These are phyloP conservation scores for Kryphioiulus occultus DNA, from an alignment of 2,888 invertebrate species.

Conservation along the genomic window DNA sequence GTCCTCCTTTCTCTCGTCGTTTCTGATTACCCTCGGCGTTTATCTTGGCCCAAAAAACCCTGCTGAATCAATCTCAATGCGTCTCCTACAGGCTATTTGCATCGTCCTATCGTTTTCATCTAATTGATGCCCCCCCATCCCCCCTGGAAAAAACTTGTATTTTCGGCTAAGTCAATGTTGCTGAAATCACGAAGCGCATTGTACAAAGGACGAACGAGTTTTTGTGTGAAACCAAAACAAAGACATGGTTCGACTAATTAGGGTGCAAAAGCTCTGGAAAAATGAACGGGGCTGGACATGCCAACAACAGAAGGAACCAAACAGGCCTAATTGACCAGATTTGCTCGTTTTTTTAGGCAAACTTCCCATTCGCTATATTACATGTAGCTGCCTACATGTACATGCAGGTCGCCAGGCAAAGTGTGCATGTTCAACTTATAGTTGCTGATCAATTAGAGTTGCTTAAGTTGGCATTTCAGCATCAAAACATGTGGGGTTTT, in stretches of 20 bases:
- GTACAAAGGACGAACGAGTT: not conserved
- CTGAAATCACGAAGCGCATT: not conserved
- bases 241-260: not conserved
- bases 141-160: not conserved
- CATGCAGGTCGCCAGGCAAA: too few species aligned
- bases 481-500: too few species aligned
- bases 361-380: not conserved
- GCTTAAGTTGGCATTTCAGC: too few species aligned
- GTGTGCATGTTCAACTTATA: too few species aligned
- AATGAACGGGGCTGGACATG: not conserved
- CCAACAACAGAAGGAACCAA: not conserved
- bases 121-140: constrained; percentile 27
- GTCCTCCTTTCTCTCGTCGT: constrained; percentile 12
- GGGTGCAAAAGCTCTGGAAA: not conserved
- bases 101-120: not conserved
- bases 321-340: not conserved
- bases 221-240: not conserved
- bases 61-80: not conserved
- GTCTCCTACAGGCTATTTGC: constrained; percentile 1
- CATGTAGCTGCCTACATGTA: too few species aligned
- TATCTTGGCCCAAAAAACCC: not conserved
- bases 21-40: constrained; percentile 1
- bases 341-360: not conserved
- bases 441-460: too few species aligned
- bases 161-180: not conserved